phyloP scores from a whole-genome alignment of 2,888 invertebrate genomes.

The Mimas tiliae region DNA sequence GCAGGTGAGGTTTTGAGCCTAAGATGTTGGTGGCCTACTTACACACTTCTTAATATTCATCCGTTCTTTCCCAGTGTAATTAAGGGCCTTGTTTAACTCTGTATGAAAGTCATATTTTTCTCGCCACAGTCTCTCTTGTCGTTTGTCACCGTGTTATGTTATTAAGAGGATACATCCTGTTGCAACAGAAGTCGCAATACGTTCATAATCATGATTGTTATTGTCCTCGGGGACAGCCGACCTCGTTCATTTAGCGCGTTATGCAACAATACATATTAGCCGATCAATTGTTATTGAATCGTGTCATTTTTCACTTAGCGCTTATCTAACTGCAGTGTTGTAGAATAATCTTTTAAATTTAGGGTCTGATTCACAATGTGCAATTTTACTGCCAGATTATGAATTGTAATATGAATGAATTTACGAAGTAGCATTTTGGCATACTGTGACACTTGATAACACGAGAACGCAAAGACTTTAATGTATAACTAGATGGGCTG shows the following conservation, averaged over 20 bases:
- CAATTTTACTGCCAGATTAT: too few species aligned
- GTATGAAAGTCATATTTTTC: background rate
- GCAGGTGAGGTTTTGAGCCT: too few species aligned
- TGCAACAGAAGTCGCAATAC: conserved; percentile 38
- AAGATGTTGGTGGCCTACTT: too few species aligned
- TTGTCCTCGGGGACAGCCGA: conserved; percentile 42
- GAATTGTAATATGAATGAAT: too few species aligned
- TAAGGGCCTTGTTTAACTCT: too few species aligned
- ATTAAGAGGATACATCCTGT: conserved; percentile 35
- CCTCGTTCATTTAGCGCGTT: conserved; percentile 48
- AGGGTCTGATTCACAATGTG: too few species aligned
- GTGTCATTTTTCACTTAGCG: conserved; percentile 45
- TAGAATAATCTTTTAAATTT: background rate
- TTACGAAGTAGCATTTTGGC: too few species aligned
- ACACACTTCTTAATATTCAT: too few species aligned
- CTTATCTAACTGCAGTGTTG: conserved; percentile 32
- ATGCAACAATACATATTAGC: conserved; percentile 42
- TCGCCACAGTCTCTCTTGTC: background rate
- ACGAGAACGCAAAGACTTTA: too few species aligned
- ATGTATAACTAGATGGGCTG: too few species aligned
- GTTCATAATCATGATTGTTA: conserved; percentile 39
- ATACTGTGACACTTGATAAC: too few species aligned
- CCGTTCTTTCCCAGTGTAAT: too few species aligned
- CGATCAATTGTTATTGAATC: conserved; percentile 30
- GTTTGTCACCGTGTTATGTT: conserved; percentile 30